A percentile compares a stretch with the other conserved stretches of the same genome.
phyloP scores from a whole-genome alignment of 1,140 invertebrate genomes.

The Psilanteris sp. region DNA sequence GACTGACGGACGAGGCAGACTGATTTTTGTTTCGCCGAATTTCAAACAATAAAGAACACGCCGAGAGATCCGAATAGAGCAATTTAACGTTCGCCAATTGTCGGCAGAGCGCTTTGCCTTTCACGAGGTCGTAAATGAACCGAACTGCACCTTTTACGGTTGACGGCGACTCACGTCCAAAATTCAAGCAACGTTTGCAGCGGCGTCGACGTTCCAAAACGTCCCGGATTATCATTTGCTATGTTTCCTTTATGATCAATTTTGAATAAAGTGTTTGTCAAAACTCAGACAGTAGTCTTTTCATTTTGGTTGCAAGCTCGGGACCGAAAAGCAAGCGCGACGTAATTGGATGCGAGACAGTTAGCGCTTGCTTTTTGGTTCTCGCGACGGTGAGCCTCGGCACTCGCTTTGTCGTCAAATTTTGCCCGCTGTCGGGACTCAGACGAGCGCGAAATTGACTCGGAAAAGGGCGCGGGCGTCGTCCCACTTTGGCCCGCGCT shows the following conservation, averaged over 20 bases:
- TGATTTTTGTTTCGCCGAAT: slow-evolving; percentile 30
- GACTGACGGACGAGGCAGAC: slow-evolving; percentile 10
- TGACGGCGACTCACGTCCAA: slow-evolving; percentile 20
- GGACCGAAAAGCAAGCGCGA: too few relatives aligned
- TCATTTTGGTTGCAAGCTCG: too few relatives aligned
- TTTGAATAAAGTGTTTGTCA: slow-evolving; percentile 13
- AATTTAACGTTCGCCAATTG: slow-evolving; percentile 6
- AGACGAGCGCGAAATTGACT: too few relatives aligned
- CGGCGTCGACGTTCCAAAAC: not conserved
- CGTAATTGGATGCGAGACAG: too few relatives aligned
- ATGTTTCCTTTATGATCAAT: slow-evolving; percentile 14
- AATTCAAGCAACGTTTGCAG: slow-evolving; percentile 24
- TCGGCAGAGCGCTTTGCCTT: slow-evolving; percentile 25
- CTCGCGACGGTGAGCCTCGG: too few relatives aligned
- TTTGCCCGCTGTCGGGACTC: too few relatives aligned
- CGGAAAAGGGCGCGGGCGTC: too few relatives aligned
- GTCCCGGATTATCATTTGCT: slow-evolving; percentile 18
- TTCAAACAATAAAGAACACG: slow-evolving; percentile 19
- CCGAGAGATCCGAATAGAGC: slow-evolving; percentile 16
- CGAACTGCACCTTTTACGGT: slow-evolving; percentile 21
- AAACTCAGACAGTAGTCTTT: slow-evolving; percentile 2
- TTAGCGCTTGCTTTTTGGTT: too few relatives aligned
- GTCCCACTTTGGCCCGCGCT: too few relatives aligned
- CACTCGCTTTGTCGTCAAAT: too few relatives aligned
- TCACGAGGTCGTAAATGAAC: slow-evolving; percentile 28